Evolutionary conservation across 2,888 invertebrate species (phyloP), one percentile per base, ranked within the genome.

Genomic region (Diploptera punctata): DNA sequence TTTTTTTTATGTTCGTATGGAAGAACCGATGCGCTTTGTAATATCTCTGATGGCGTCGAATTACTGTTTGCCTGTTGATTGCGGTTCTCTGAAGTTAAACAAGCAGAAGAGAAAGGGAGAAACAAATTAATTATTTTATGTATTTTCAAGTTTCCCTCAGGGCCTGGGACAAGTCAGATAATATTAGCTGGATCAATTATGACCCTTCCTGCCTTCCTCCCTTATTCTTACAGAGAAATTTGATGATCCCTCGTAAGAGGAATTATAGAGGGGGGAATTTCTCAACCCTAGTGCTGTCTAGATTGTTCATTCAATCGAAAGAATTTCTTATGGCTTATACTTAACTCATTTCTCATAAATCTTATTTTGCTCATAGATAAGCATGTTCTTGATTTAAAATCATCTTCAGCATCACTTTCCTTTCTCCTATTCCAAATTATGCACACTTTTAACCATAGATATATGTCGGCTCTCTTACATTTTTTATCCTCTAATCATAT

Each of bases 51-150:
- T n/a, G n/a, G n/a, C n/a, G n/a, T n/a, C n/a, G n/a, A n/a, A n/a
- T n/a, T n/a, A n/a, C n/a, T n/a, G n/a, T n/a, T 21, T 24, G 10
- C 3, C 5, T 52, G 52, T 52, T 52, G n/a, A 52, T 24, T 24
- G 7, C 19, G 9, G 21, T n/a, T 18, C 19, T 21, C 19, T 4
- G n/a, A 19, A 49, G 49, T 10, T 52, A 18, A 19, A 52, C 24
- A 9, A 38, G 38, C 38, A 13, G 5, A 38, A 38, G 38, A 38
- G 5, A 47, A 4, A 16, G 29, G 26, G 57, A 57, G 3, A 26
- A 3, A 57, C n/a, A 13, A 57, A 57, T 57, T 57, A 57, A 57
- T 57, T 57, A 57, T 57, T 57, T 57, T 57, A 57, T 57, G 31
- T 57, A 57, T 57, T 57, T 57, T 31, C 57, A n/a, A 3, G 2